Conservation (phyloP, 1,140 invertebrate genomes). For the Phthorimaea operculella region DNA sequence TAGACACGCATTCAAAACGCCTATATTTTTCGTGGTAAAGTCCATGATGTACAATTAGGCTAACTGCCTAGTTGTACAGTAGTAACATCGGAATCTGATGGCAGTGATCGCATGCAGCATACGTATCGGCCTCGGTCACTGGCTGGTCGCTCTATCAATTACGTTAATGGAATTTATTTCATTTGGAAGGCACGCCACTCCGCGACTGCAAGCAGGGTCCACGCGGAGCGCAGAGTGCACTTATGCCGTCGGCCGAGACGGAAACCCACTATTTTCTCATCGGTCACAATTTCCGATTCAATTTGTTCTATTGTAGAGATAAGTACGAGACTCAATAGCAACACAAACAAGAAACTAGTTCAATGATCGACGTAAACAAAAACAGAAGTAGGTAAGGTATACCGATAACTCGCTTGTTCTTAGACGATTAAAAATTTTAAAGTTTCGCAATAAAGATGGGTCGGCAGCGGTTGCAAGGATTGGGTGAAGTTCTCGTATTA, state of each 20-base stretch:
- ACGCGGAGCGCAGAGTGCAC: constrained; percentile 13
- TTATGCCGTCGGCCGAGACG: constrained; percentile 3
- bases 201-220: constrained; percentile 22
- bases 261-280: constrained; percentile 3
- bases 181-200: constrained; percentile 42
- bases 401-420: too few relatives aligned
- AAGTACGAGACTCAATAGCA: not conserved
- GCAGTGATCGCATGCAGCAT: not conserved
- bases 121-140: constrained; percentile 23
- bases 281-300: constrained; percentile 1
- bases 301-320: not conserved
- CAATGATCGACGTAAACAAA: not conserved
- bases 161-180: constrained; percentile 62
- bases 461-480: not conserved
- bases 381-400: too few relatives aligned
- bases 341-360: not conserved
- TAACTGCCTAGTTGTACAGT: too few relatives aligned
- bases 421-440: not conserved
- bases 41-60: too few relatives aligned
- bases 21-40: too few relatives aligned
- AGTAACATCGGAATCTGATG: not conserved
- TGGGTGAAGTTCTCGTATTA: constrained; percentile 24
- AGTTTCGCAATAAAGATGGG: not conserved
- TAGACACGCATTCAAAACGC: too few relatives aligned
- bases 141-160: constrained; percentile 42